Percentiles rank a stretch among this genome's conserved stretches.
These are phyloP conservation scores for Boleophthalmus pectinirostris DNA, from an alignment of 2,113 vertebrate species.

Conservation along the genomic window DNA sequence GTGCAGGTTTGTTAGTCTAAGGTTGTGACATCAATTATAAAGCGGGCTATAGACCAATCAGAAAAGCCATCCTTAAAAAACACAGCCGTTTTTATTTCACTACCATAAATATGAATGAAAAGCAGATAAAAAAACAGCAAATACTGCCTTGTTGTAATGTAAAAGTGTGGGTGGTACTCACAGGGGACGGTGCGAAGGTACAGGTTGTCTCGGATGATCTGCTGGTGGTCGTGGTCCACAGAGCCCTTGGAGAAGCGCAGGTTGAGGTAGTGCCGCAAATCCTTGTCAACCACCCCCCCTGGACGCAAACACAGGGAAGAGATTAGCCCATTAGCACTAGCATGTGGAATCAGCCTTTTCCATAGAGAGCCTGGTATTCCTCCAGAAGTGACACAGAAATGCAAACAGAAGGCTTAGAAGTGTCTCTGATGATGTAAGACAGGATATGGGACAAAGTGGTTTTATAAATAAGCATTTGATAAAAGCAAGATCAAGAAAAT, in stretches of 20 bases:
- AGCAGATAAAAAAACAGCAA: neutral
- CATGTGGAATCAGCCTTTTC: neutral
- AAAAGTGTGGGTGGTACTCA: slow-evolving; percentile 76
- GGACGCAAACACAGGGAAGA: slow-evolving; percentile 36
- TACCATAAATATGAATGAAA: neutral
- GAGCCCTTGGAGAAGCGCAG: slow-evolving; percentile 98
- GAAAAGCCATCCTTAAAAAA: no score
- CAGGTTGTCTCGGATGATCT: slow-evolving; percentile 99
- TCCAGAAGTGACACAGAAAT: neutral
- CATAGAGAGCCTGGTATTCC: neutral
- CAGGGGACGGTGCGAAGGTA: slow-evolving; percentile 99
- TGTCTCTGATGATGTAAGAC: neutral
- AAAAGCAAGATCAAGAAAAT: neutral
- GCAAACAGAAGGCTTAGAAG: neutral
- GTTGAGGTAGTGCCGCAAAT: slow-evolving; percentile 99
- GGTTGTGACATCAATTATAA: no score
- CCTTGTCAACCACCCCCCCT: slow-evolving; percentile 98
- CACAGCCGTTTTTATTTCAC: no score
- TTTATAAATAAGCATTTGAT: neutral
- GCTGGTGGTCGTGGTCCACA: slow-evolving; percentile 98
- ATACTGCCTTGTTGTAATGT: neutral
- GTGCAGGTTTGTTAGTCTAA: no score
- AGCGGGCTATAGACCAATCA: no score
- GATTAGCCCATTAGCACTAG: slow-evolving; percentile 17
- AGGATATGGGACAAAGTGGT: neutral